Base-by-base conservation (phyloP, 2,888 invertebrate genomes). In the Anarsia innoxiella region DNA sequence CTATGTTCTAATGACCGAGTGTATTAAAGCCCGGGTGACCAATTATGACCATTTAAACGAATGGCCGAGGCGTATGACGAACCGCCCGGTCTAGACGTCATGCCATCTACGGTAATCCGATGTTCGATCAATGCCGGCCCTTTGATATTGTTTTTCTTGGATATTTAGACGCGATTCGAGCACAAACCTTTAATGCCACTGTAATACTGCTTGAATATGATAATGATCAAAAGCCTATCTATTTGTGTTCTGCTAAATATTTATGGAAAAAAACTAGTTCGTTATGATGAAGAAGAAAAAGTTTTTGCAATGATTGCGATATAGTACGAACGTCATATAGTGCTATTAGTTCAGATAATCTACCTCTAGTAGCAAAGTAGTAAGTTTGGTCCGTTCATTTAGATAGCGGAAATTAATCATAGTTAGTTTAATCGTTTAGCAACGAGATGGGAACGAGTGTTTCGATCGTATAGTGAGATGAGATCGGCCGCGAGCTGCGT, bases 41-140 rank as follows among this genome's bases (percentile, higher is more conserved):
- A 82, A 80, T 80, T 78, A 80, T 75, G 74, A 75, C 69, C 73
- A 76, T 76, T 79, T 76, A 75, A 78, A 73, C 71, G 69, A 60
- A 71, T 66, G 63, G 63, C 49, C 53, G 49, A 54, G 53, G 51
- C 67, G 63, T 72, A 76, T 75, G 74, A 77, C 62, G 68, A 65
- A 63, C 66, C 58, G 67, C 53, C 59, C 53, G 49, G 60, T 49
- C 63, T 63, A 59, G 65, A 60, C 61, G 68, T 76, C 75, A 74
- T 51, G 40, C 82, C 82, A 62, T 80, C 59, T 83, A 79, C 52
- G 79, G 82, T 60, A 71, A 76, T 77, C 76, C 62, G 56, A 59
- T 59, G 62, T 66, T 65, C 59, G 66, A 77, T 78, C 74, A 63
- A 59, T 56, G 69, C 64, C 64, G 64, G 57, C 54, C 49, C 63